phyloP scores from a whole-genome alignment of 1,140 invertebrate genomes.

The Bilobella aurantiaca region DNA sequence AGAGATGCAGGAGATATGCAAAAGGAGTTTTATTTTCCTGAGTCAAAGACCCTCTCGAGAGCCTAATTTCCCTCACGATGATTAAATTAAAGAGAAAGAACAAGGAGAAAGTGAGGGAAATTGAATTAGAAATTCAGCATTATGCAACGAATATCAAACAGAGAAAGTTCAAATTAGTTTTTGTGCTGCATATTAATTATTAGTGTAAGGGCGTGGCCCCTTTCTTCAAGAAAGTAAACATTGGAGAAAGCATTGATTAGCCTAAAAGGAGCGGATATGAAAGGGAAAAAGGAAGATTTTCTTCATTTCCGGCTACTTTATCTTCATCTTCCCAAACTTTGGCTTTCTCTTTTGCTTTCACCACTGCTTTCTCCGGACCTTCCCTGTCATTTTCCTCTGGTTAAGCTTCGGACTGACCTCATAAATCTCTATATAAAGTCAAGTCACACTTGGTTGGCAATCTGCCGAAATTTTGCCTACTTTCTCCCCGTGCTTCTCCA shows the following conservation, averaged over 20 bases:
- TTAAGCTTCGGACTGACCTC: not conserved
- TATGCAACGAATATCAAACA: too few species aligned
- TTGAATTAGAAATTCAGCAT: not conserved
- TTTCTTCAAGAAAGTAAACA: too few species aligned
- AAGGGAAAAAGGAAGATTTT: not conserved
- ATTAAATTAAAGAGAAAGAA: constrained; percentile 1
- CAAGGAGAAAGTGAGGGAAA: not conserved
- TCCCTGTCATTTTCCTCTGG: not conserved
- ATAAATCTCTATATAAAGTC: constrained; percentile 9
- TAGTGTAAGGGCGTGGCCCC: too few species aligned
- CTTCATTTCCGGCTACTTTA: not conserved
- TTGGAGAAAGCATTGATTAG: too few species aligned
- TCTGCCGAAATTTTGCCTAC: constrained; percentile 5
- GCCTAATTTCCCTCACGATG: not conserved
- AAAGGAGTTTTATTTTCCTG: constrained; percentile 2
- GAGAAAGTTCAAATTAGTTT: too few species aligned
- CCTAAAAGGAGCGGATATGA: not conserved
- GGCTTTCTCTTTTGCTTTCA: not conserved
- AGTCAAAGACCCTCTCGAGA: not conserved
- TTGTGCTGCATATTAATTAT: too few species aligned
- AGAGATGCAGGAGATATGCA: constrained; percentile 3
- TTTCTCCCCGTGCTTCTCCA: not conserved
- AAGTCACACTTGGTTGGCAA: constrained; percentile 6
- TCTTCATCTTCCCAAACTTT: not conserved
- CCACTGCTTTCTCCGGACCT: not conserved